A percentile compares a stretch with the other conserved stretches of the same genome.
Evolutionary conservation across 37 sponge, comb jelly and placozoan species (phyloP).

Genomic region (Halichondria panicea): DNA sequence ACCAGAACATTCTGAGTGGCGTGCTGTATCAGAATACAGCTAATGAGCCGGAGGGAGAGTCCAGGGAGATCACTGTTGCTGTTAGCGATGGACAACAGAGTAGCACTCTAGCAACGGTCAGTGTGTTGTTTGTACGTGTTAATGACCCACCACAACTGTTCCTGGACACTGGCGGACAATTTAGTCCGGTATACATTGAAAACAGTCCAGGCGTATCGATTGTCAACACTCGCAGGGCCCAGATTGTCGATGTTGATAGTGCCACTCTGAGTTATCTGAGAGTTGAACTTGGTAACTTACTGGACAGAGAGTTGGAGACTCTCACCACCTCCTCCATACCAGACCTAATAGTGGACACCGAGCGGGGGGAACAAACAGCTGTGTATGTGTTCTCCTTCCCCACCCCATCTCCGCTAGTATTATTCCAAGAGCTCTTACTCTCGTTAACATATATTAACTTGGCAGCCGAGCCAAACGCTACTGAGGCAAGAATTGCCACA

Average conservation of each 20-base stretch:
- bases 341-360: conserved; percentile 9
- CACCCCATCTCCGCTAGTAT: neutral
- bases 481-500: conserved; percentile 19
- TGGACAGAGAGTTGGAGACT: conserved; percentile 36
- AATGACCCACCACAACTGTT: conserved; percentile 64
- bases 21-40: conserved; percentile 51
- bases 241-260: conserved; percentile 61
- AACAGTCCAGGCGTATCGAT: conserved; percentile 38
- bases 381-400: conserved; percentile 11
- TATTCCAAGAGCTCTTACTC: conserved; percentile 11
- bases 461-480: conserved; percentile 52
- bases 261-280: conserved; percentile 19
- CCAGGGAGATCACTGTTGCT: conserved; percentile 20
- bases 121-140: conserved; percentile 12
- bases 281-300: conserved; percentile 2
- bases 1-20: conserved; percentile 17
- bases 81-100: conserved; percentile 53
- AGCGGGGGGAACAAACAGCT: neutral
- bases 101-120: conserved; percentile 25
- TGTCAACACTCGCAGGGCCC: conserved; percentile 6
- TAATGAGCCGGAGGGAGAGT: conserved; percentile 45
- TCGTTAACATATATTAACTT: conserved; percentile 40
- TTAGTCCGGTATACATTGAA: conserved; percentile 36
- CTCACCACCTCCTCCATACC: neutral
- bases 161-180: neutral